phyloP scores from a whole-genome alignment of 2,797 vertebrate species.

The Chromobotia macracanthus region DNA sequence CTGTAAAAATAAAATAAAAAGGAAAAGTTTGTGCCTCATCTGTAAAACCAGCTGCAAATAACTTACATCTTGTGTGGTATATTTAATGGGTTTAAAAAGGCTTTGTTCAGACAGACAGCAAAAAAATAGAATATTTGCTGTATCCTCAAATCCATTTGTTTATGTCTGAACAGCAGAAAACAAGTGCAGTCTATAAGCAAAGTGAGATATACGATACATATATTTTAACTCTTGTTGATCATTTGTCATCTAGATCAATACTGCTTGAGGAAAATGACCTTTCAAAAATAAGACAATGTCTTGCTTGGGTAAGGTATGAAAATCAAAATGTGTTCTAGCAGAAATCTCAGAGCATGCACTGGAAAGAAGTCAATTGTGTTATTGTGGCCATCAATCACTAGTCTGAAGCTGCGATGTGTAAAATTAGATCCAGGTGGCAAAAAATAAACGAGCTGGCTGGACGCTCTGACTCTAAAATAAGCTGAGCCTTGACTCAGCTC shows the following conservation, averaged over 20 bases:
- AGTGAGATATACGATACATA: too few relatives aligned
- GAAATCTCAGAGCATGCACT: not conserved
- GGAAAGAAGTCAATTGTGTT: conserved; percentile 3
- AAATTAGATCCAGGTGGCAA: conserved; percentile 15
- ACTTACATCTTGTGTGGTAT: not conserved
- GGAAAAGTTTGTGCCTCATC: conserved; percentile 62
- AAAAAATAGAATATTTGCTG: not conserved
- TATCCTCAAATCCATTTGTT: not conserved
- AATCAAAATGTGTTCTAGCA: not conserved
- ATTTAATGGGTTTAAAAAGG: not conserved
- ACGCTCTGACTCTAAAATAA: not conserved
- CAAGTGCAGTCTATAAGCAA: too few relatives aligned
- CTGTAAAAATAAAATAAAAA: conserved; percentile 79
- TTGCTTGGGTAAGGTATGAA: not conserved
- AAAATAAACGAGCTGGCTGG: not conserved
- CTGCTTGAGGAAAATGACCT: not conserved
- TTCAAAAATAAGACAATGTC: not conserved
- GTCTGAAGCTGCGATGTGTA: not conserved
- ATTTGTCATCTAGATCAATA: not conserved
- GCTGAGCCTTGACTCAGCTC: not conserved
- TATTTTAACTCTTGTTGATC: not conserved
- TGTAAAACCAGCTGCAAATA: not conserved
- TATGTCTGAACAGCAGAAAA: too few relatives aligned
- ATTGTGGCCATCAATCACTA: conserved; percentile 12
- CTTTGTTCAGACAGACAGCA: not conserved